Evolutionary conservation across 2,888 invertebrate genomes (phyloP), one percentile per base, ranked within the genome.

Genomic region (Patella ulyssiponensis): DNA sequence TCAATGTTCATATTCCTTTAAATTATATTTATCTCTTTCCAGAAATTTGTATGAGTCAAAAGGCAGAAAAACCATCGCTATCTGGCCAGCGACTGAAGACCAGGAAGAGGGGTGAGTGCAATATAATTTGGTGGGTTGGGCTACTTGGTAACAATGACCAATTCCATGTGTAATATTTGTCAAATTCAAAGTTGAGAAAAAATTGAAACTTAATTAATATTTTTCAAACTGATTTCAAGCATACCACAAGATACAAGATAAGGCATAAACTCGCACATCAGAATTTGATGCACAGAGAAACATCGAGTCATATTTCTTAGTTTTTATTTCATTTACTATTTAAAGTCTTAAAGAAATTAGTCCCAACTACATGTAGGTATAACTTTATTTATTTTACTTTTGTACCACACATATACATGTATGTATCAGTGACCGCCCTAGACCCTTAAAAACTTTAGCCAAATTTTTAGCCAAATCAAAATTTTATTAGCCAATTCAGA

Each of bases 31-130:
- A 20, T 64, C 23, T 23, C 23, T 20, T 64, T 23, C 14, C 64
- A 64, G 64, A 64, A 64, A 64, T 64, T 64, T 64, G 64, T 97
- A 98, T 98, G 98, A 98, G 97, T 98, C 98, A 98, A 95, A 98
- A 98, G 96, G 96, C 95, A 95, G 98, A 98, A 97, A 97, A 98
- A 96, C 98, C 98, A 95, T 96, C 97, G 95, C 95, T 98, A 95
- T 97, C 97, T 95, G 98, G 98, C 96, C 98, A 98, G 95, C 97
- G 98, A 95, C 98, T 98, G 95, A 98, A 98, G 97, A 98, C 98
- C 96, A 96, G 98, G 96, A 98, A 98, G 96, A 97, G 98, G 97
- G 97, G 97, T 97, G 93, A 93, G 93, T 75, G 12, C 12, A n/a
- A 52, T 20, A 52, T 51, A n/a, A 69, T 15, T 15, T 56, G n/a